Base-by-base conservation (phyloP, 2,113 vertebrate genomes). In the Cranoglanis bouderius region DNA sequence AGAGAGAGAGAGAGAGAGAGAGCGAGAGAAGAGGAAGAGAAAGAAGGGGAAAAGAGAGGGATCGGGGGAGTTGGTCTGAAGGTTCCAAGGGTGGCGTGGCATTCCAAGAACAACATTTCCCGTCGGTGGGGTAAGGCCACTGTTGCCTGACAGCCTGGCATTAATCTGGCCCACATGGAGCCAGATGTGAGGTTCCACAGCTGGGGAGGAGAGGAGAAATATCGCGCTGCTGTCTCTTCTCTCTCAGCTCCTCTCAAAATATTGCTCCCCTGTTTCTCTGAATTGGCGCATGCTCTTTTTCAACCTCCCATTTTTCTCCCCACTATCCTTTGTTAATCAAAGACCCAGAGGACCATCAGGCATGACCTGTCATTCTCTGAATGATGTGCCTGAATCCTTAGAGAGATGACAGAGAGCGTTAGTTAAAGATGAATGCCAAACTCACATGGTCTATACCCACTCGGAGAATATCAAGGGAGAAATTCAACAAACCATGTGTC, bases 91-190 rank as follows among this genome's bases (percentile, higher is more conserved):
- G 81, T 55, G 80, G 40, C 53, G 82, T 53, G 9, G 70, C 16
- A 12, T 57, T 92, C 92, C 91, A 92, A 92, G 88, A 89, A 91
- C 90, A 91, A 91, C 92, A 92, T 82, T 88, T 92, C 86, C 86
- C 63, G 78, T 78, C 80, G 63, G 88, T 85, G 75, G 88, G 88
- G 86, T 85, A 85, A 82, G 89, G 89, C 88, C 89, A 86, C 88
- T 87, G 32, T 83, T 84, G 86, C 84, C 88, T 90, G 88, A 90
- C 89, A 89, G 82, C 65, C 89, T 92, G 91, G 91, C 91, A 90
- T 63, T 82, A 80, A 86, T 89, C 90, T 78, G 80, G 78, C 78
- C 84, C 53, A 67, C 83, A 88, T 51, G 40, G 80, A 81, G 51
- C 67, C 87, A 78, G 86, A 89, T 89, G 89, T 90, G 91, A 90